Evolutionary conservation across 2,113 vertebrate species (phyloP).

Genomic region (Rhinolophus sinicus): DNA sequence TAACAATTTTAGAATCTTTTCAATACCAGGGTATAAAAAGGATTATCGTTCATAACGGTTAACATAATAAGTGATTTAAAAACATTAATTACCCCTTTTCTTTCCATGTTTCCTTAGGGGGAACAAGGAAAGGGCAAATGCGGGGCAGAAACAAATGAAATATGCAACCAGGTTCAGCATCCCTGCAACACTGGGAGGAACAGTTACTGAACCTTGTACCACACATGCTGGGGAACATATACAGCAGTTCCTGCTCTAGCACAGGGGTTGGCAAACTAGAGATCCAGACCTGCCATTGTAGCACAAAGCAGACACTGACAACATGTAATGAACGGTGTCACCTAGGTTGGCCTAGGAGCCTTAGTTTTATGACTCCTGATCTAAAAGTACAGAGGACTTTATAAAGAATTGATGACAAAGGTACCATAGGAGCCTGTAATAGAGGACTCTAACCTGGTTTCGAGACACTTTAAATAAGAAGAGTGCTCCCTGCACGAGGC

Average conservation of each 20-base stretch:
- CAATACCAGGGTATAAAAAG: neutral
- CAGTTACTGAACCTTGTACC: neutral
- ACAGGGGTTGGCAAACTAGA: neutral
- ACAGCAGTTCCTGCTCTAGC: neutral
- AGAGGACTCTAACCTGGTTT: neutral
- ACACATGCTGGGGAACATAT: neutral
- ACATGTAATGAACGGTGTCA: neutral
- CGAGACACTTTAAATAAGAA: constrained; percentile 32
- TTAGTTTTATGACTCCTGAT: neutral
- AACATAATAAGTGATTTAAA: neutral
- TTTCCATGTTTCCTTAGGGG: neutral
- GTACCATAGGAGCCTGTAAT: neutral
- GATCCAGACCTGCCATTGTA: neutral
- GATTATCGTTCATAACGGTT: neutral
- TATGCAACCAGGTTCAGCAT: constrained; percentile 16
- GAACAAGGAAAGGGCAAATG: constrained; percentile 7
- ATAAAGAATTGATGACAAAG: neutral
- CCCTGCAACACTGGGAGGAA: neutral
- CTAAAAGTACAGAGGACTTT: neutral
- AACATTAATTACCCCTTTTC: neutral
- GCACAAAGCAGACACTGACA: neutral
- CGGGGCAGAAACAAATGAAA: constrained; percentile 30
- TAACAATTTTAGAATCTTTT: constrained; percentile 32
- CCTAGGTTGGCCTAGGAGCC: neutral
- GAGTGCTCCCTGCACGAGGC: neutral